phyloP scores from a whole-genome alignment of 92 coral and sea anemone genomes.

The Isaurus tuberculatus region DNA sequence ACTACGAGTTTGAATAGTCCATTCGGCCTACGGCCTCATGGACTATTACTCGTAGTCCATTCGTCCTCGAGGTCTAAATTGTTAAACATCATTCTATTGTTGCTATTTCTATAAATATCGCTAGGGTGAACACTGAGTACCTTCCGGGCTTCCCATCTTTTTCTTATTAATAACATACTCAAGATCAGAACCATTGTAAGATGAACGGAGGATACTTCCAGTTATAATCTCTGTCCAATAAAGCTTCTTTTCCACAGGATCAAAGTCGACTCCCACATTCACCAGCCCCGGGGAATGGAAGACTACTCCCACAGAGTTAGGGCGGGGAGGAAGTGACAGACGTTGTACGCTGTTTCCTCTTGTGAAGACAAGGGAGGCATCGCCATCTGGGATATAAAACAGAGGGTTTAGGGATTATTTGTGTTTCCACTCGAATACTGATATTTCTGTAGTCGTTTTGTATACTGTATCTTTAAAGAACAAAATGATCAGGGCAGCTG shows the following conservation, averaged over 20 bases:
- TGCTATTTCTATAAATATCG: background rate
- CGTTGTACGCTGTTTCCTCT: constrained; percentile 97
- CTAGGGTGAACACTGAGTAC: constrained; percentile 40
- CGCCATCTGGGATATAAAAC: constrained; percentile 79
- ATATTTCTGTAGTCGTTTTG: background rate
- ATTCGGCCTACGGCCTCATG: too few relatives aligned
- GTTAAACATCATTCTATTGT: background rate
- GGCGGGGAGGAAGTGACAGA: constrained; percentile 94
- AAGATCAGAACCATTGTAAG: constrained; percentile 81
- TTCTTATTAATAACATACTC: constrained; percentile 71
- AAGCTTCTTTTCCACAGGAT: constrained; percentile 78
- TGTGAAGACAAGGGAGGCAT: constrained; percentile 90
- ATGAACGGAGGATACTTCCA: constrained; percentile 84
- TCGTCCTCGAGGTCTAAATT: too few relatives aligned
- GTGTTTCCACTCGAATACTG: too few relatives aligned
- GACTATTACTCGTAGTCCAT: too few relatives aligned
- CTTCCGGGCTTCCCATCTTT: constrained; percentile 90
- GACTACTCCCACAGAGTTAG: constrained; percentile 85
- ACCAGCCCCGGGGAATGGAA: constrained; percentile 76
- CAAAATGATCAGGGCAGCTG: too few relatives aligned
- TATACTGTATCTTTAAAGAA: too few relatives aligned
- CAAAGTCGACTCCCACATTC: constrained; percentile 92
- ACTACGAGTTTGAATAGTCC: too few relatives aligned
- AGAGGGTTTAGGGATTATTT: too few relatives aligned
- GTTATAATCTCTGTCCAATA: constrained; percentile 95